Evolutionary conservation across 1,140 invertebrate genomes (phyloP).

Genomic region (Chironomus tepperi): DNA sequence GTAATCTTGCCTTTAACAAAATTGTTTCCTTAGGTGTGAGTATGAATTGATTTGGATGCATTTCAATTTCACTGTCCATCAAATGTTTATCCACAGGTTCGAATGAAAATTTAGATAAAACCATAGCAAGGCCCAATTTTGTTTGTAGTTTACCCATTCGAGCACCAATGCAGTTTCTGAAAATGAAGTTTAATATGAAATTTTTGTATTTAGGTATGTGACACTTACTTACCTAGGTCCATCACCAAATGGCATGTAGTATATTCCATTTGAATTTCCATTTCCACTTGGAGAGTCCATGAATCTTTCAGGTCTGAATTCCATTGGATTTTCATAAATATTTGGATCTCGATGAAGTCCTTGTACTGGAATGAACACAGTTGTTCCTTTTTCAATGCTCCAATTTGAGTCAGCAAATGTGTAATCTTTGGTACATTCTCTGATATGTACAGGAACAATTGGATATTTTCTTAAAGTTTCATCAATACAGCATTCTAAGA

Average conservation of each 20-base stretch:
- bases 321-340: constrained; percentile 6
- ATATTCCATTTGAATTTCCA: neutral
- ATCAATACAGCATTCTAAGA: constrained; percentile 36
- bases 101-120: constrained; percentile 33
- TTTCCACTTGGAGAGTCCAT: neutral
- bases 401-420: constrained; percentile 26
- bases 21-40: neutral
- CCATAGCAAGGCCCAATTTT: constrained; percentile 32
- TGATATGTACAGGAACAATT: constrained; percentile 31
- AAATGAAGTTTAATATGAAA: no score
- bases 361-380: neutral
- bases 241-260: neutral
- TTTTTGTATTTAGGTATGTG: no score
- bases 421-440: constrained; percentile 33
- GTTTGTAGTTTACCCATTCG: constrained; percentile 34
- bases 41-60: neutral
- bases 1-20: neutral
- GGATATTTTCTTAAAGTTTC: constrained; percentile 42
- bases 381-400: neutral
- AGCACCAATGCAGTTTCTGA: constrained; percentile 41
- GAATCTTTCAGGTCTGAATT: neutral
- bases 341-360: neutral
- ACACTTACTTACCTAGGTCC: neutral
- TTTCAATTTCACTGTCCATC: neutral
- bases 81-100: neutral